Percentiles rank a stretch among this genome's conserved stretches.
Evolutionary conservation across 1,140 invertebrate species (phyloP).

Genomic region (Samia ricini): DNA sequence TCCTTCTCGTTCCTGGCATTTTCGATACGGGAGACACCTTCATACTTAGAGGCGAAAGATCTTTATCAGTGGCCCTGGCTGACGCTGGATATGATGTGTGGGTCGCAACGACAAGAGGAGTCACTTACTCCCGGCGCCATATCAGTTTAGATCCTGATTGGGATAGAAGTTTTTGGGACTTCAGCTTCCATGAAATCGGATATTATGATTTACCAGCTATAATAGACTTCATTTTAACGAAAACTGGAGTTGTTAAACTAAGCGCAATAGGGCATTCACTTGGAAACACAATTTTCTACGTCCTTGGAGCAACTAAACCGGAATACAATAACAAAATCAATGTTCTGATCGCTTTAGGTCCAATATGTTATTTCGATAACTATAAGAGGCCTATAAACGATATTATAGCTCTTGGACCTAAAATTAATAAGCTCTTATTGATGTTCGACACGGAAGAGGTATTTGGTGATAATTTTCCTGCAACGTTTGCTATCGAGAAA

Average conservation of each 20-base stretch:
- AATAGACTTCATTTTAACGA: constrained; percentile 79
- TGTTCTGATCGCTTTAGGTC: constrained; percentile 80
- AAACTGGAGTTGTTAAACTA: constrained; percentile 67
- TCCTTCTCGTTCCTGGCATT: constrained; percentile 86
- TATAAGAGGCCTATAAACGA: constrained; percentile 17
- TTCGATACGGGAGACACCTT: constrained; percentile 83
- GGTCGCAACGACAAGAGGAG: constrained; percentile 84
- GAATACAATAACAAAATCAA: constrained; percentile 80
- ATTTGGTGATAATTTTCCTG: constrained; percentile 26
- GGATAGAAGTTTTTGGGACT: constrained; percentile 27
- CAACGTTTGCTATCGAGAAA: constrained; percentile 7
- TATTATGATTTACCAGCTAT: constrained; percentile 81
- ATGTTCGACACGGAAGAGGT: constrained; percentile 29
- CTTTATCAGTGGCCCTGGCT: constrained; percentile 60
- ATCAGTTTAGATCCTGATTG: constrained; percentile 59
- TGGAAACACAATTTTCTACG: constrained; percentile 80
- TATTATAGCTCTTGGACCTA: constrained; percentile 16
- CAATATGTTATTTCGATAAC: constrained; percentile 66
- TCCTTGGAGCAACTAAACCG: constrained; percentile 79
- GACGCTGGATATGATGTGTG: constrained; percentile 82
- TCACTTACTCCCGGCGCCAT: constrained; percentile 81
- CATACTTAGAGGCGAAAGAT: constrained; percentile 76
- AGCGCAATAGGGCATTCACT: constrained; percentile 71
- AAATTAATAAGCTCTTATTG: constrained; percentile 18
- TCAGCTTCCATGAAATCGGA: constrained; percentile 27